These are phyloP conservation scores for Cichlasoma orientale DNA, from an alignment of 2,797 vertebrate species.

Conservation along the genomic window DNA sequence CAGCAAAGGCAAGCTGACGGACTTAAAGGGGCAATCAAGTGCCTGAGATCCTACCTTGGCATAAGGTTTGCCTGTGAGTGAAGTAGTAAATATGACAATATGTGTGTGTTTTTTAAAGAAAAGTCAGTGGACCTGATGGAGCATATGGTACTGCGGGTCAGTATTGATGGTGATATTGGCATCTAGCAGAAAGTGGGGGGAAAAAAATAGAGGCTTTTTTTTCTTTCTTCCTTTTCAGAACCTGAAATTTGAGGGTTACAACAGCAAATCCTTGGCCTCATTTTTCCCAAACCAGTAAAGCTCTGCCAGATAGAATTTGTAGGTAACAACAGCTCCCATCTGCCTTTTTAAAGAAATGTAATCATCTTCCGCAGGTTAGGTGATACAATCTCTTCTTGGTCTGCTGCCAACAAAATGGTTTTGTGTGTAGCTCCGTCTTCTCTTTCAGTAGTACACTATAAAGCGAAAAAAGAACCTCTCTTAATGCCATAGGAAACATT, in stretches of 20 bases:
- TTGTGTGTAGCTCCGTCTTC: neutral
- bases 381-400: neutral
- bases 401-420: neutral
- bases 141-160: neutral
- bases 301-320: slow-evolving; percentile 39
- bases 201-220: neutral
- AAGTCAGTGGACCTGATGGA: neutral
- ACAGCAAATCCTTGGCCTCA: neutral
- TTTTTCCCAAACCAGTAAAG: neutral
- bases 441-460: neutral
- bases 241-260: slow-evolving; percentile 1
- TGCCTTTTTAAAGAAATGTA: slow-evolving; percentile 1
- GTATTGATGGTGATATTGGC: neutral
- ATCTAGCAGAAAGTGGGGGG: neutral
- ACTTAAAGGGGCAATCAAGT: slow-evolving; percentile 42
- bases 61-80: slow-evolving; percentile 24
- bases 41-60: slow-evolving; percentile 24
- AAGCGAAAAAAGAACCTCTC: neutral
- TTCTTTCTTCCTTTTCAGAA: neutral
- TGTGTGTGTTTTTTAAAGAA: neutral
- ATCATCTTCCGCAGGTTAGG: neutral
- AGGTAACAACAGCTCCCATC: neutral
- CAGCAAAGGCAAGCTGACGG: slow-evolving; percentile 63
- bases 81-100: slow-evolving; percentile 11
- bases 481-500: slow-evolving; percentile 1